These are phyloP conservation scores for Myiopsitta monachus DNA, from an alignment of 2,113 vertebrate species.

Conservation along the genomic window DNA sequence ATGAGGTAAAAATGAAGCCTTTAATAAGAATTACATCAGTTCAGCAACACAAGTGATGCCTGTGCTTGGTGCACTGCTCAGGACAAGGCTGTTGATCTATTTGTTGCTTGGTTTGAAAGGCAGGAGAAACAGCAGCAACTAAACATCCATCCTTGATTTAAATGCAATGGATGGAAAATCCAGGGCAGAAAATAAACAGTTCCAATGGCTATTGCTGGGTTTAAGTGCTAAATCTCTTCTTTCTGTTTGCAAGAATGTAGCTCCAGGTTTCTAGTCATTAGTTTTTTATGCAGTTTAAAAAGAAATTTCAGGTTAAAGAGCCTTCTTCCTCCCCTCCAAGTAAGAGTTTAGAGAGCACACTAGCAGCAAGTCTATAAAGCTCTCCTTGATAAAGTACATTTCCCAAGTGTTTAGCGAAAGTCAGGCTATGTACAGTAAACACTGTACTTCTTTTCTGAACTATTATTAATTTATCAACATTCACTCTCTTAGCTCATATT, in stretches of 20 bases:
- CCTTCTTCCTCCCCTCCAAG: neutral
- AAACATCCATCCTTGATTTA: neutral
- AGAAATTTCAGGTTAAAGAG: neutral
- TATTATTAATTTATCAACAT: neutral
- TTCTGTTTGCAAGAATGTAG: neutral
- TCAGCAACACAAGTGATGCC: neutral
- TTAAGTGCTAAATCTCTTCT: neutral
- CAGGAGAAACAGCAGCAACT: neutral
- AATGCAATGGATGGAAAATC: neutral
- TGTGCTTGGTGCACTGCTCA: rapidly evolving
- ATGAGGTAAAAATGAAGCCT: neutral
- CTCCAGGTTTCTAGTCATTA: neutral
- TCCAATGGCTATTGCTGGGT: neutral
- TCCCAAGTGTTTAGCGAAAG: neutral
- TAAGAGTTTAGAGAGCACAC: neutral
- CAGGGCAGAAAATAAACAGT: neutral
- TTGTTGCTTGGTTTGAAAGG: neutral
- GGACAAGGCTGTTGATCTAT: too few relatives aligned
- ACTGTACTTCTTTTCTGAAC: neutral
- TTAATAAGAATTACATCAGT: too few relatives aligned
- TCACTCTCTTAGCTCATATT: neutral
- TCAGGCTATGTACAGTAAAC: neutral
- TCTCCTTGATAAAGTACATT: neutral
- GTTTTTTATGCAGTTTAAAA: neutral
- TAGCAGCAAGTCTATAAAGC: neutral